These are phyloP conservation scores for Alectura lathami DNA, from an alignment of 2,113 vertebrate species.

Conservation along the genomic window DNA sequence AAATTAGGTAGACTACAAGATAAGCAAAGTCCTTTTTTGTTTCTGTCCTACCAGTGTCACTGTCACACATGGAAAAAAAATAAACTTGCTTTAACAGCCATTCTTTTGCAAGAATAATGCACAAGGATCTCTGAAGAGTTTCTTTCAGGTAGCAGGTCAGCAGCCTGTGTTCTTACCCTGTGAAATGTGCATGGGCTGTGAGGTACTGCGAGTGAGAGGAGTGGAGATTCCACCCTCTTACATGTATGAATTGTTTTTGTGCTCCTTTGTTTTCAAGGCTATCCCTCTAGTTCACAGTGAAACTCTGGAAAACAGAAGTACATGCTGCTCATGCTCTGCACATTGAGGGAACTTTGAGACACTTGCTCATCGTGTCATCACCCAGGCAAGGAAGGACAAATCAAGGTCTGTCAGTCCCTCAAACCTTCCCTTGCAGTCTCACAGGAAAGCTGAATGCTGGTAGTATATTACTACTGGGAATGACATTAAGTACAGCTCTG, in stretches of 20 bases:
- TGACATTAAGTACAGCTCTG: not conserved
- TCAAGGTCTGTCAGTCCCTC: not conserved
- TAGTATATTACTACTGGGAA: not conserved
- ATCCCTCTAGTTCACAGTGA: accelerated
- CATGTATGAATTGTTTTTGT: not conserved
- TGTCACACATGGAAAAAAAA: not conserved
- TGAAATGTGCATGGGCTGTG: not conserved
- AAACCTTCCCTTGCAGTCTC: not conserved
- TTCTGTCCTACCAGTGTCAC: not conserved
- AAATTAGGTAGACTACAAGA: not conserved
- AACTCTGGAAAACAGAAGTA: not conserved
- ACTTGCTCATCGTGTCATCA: not conserved
- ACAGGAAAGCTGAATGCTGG: not conserved
- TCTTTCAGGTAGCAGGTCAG: not conserved
- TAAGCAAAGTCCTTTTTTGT: not conserved
- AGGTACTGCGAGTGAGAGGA: not conserved
- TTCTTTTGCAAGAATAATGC: not conserved
- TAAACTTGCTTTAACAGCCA: accelerated
- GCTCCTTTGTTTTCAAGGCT: not conserved
- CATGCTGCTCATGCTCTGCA: not conserved
- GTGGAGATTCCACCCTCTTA: not conserved
- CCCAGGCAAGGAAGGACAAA: not conserved
- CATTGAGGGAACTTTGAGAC: not conserved
- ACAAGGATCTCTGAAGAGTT: not conserved
- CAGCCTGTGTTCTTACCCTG: not conserved